These are phyloP conservation scores for Acanthurus lineatus DNA, from an alignment of 2,797 vertebrate genomes.

Conservation along the genomic window DNA sequence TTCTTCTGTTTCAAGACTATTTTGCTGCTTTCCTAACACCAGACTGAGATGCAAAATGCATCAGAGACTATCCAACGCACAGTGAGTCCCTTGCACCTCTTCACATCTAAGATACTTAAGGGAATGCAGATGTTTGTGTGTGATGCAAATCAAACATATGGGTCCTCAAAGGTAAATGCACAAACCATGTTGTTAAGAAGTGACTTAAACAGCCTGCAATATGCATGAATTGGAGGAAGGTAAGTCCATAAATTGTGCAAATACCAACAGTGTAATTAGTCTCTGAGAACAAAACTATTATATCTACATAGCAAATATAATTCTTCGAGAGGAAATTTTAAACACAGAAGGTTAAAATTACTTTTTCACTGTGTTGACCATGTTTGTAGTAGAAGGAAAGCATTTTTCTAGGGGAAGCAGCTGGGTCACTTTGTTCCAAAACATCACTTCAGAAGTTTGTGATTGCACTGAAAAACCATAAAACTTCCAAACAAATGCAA, in stretches of 20 bases:
- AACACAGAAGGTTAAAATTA: conserved; percentile 64
- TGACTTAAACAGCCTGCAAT: neutral
- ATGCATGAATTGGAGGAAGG: conserved; percentile 10
- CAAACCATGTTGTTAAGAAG: neutral
- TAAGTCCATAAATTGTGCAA: conserved; percentile 34
- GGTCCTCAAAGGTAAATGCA: conserved; percentile 12
- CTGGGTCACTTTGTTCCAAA: conserved; percentile 40
- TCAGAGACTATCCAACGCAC: neutral
- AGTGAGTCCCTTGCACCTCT: neutral
- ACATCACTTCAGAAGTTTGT: conserved; percentile 32
- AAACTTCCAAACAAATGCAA: neutral
- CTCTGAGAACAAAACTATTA: conserved; percentile 49
- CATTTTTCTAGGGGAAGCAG: conserved; percentile 26
- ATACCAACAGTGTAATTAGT: conserved; percentile 50
- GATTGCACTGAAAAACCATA: neutral
- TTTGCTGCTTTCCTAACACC: conserved; percentile 20
- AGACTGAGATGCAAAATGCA: conserved; percentile 27
- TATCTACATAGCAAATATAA: conserved; percentile 62
- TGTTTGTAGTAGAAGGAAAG: conserved; percentile 39
- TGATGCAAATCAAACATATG: conserved; percentile 22
- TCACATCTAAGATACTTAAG: conserved; percentile 24
- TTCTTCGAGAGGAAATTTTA: conserved; percentile 71
- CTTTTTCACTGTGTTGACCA: conserved; percentile 47
- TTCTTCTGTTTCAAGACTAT: conserved; percentile 17
- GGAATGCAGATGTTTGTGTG: conserved; percentile 1